Evolutionary conservation across 2,113 vertebrate genomes (phyloP).

Genomic region (Eulemur macaco): DNA sequence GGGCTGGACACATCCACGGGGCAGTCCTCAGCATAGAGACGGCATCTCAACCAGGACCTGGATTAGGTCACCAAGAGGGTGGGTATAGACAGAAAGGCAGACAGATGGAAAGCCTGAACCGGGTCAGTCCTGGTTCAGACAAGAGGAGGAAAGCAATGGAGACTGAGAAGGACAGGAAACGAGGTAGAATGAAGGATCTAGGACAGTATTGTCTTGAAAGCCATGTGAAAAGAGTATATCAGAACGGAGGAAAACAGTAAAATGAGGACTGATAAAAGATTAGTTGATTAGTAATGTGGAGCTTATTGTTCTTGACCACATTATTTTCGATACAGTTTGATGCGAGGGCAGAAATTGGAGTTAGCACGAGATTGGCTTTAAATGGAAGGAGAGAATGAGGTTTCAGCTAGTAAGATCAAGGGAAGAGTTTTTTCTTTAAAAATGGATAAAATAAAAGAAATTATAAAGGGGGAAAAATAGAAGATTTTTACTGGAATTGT

Average conservation of each 20-base stretch:
- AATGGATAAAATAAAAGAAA: slow-evolving; percentile 64
- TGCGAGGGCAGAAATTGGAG: neutral
- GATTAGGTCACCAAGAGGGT: neutral
- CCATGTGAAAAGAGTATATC: neutral
- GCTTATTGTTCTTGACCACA: neutral
- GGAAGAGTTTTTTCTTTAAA: slow-evolving; percentile 8
- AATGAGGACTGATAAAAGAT: neutral
- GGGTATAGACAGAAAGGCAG: neutral
- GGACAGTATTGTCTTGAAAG: neutral
- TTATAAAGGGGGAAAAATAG: slow-evolving; percentile 52
- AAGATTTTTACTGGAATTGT: slow-evolving; percentile 68
- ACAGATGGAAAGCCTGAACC: neutral
- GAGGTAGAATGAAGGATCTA: neutral
- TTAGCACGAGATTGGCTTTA: neutral
- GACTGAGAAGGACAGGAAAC: neutral
- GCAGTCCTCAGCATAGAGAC: neutral
- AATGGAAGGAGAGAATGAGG: neutral
- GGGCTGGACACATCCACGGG: neutral
- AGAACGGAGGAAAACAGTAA: neutral
- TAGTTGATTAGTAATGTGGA: neutral
- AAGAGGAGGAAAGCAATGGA: neutral
- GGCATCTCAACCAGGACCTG: neutral
- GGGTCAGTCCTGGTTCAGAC: neutral
- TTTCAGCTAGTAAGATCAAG: slow-evolving; percentile 19
- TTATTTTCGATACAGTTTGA: neutral